These are phyloP conservation scores for Protobothrops mucrosquamatus DNA, from an alignment of 2,113 vertebrate genomes.

Conservation along the genomic window DNA sequence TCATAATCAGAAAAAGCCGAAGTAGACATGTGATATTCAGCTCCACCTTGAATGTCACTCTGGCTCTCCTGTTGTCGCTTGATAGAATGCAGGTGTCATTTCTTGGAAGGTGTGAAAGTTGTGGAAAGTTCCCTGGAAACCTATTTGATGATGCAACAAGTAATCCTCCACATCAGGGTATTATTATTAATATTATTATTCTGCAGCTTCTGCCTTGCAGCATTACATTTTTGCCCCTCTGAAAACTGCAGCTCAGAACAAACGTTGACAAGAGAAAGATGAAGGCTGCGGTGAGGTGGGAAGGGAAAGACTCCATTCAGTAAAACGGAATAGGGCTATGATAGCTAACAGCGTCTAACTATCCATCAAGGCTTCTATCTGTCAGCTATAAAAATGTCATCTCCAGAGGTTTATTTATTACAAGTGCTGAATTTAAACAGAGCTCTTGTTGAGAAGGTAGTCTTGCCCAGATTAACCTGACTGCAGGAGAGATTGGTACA, in stretches of 20 bases:
- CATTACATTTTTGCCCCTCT: slow-evolving; percentile 54
- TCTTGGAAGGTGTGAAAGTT: accelerated
- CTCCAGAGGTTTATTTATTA: slow-evolving; percentile 46
- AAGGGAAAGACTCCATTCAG: slow-evolving; percentile 29
- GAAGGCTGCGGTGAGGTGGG: slow-evolving; percentile 27
- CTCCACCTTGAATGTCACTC: background rate
- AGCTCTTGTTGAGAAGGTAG: background rate
- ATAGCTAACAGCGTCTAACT: slow-evolving; percentile 50
- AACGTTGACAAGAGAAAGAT: slow-evolving; percentile 61
- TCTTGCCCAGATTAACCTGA: background rate
- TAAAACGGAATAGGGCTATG: slow-evolving; percentile 39
- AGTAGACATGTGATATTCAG: background rate
- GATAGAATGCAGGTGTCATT: background rate
- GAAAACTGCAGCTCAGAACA: slow-evolving; percentile 48
- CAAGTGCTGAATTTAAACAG: slow-evolving; percentile 26
- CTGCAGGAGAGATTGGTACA: no score
- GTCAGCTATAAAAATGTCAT: slow-evolving; percentile 52
- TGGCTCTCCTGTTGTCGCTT: background rate
- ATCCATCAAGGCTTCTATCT: slow-evolving; percentile 51
- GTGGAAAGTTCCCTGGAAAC: slow-evolving; percentile 12
- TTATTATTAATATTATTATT: slow-evolving; percentile 69
- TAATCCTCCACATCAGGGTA: slow-evolving; percentile 39
- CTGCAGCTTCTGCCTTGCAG: slow-evolving; percentile 60
- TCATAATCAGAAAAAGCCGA: background rate
- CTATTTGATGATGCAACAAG: slow-evolving; percentile 16